Percentiles rank a stretch among this genome's conserved stretches.
phyloP scores from a whole-genome alignment of 2,888 invertebrate species.

The Macropis europaea region DNA sequence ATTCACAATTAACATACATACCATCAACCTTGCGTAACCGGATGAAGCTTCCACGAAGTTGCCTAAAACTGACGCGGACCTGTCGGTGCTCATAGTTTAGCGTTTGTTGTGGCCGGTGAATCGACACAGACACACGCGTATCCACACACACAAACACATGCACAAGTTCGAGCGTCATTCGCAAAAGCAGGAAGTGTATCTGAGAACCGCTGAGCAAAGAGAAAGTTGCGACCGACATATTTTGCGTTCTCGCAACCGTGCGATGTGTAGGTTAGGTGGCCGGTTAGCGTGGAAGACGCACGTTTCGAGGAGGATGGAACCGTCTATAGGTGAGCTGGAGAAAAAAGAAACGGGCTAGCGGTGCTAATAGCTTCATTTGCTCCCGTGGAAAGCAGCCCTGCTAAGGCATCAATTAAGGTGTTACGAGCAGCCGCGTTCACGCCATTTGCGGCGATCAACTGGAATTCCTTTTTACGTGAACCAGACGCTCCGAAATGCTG shows the following conservation, averaged over 20 bases:
- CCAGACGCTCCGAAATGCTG: neutral
- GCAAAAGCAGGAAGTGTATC: conserved; percentile 75
- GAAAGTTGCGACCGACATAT: conserved; percentile 77
- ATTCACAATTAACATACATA: too few species aligned
- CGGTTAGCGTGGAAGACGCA: conserved; percentile 43
- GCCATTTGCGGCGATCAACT: conserved; percentile 52
- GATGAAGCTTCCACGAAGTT: neutral
- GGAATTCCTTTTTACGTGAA: conserved; percentile 38
- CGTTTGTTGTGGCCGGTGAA: neutral
- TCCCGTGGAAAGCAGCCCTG: conserved; percentile 52
- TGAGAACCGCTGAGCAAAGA: conserved; percentile 77
- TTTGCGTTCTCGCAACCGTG: conserved; percentile 67
- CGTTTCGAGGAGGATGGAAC: conserved; percentile 1
- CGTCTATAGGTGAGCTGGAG: neutral
- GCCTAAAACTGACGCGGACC: too few species aligned
- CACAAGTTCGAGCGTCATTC: neutral
- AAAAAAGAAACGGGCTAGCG: conserved; percentile 12
- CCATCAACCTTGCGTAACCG: conserved; percentile 12
- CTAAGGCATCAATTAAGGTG: conserved; percentile 61
- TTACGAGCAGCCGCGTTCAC: conserved; percentile 45
- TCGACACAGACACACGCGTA: too few species aligned
- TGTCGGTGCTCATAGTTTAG: too few species aligned
- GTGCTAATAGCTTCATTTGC: conserved; percentile 67
- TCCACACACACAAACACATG: neutral
- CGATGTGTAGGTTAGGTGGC: conserved; percentile 35